Base-by-base conservation (phyloP, 2,888 invertebrate species). In the Rhopalosiphum nymphaeae region DNA sequence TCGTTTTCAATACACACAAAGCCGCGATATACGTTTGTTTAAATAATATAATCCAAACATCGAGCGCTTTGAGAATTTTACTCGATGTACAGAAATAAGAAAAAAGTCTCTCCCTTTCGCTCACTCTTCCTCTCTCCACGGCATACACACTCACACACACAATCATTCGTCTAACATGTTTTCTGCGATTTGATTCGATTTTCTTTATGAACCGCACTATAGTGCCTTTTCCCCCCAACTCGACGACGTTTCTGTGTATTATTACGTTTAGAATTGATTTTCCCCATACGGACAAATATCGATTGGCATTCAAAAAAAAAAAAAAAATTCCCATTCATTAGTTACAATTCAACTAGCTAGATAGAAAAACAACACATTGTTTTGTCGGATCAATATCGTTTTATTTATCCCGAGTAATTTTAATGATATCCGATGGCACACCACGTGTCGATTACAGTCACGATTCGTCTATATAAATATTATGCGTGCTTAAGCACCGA, bases 41-140 rank as follows among this genome's bases (percentile, higher is more conserved):
- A 87, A 87, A 87, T 87, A 87, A 87, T 87, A 87, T 87, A 87
- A 87, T 49, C 46, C 86, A 87, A 87, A 87, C 86, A 87, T 87
- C 16, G 86, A 87, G 86, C 44, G 86, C 86, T 87, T 46, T 46
- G 86, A 87, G 49, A 87, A 49, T 46, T 46, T 46, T 87, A 46
- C 49, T 46, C 86, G n/a, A 29, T 85, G 44, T n/a, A 29, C 46
- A 87, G 86, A 87, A 87, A 87, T 87, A 29, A 29, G 86, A 87
- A 87, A 86, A 44, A 87, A 26, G 44, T 46, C 44, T 29, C 36
- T 42, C 78, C 26, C 7, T 36, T 36, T 78, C 36, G 21, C 36
- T 78, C 36, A 7, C 36, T 29, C 10, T n/a, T 26, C 29, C 9
- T 36, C 78, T 78, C 9, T 21, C 2, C 44, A 3, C 26, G 7